A percentile compares a stretch with the other conserved stretches of the same genome.
phyloP scores from a whole-genome alignment of 2,113 vertebrate species.

The Silurus glanis region DNA sequence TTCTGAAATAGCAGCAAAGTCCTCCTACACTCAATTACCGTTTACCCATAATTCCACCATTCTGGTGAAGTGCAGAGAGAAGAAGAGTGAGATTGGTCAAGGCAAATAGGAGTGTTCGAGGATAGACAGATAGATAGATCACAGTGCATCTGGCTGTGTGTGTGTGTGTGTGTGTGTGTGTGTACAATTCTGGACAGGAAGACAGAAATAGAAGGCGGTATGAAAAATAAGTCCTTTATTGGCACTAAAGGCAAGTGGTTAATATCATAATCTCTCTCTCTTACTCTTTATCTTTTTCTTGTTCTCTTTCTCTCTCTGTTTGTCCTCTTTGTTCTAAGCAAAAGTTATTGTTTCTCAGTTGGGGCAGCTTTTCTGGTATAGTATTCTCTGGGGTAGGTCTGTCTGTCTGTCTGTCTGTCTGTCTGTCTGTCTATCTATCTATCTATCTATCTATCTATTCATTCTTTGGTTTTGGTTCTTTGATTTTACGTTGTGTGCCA shows the following conservation, averaged over 20 bases:
- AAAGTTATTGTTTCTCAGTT: no score
- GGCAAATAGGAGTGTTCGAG: conserved; percentile 29
- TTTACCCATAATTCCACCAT: conserved; percentile 30
- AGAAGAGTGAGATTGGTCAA: conserved; percentile 12
- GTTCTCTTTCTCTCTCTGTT: not conserved
- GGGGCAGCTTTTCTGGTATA: not conserved
- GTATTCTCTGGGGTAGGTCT: not conserved
- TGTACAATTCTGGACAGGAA: conserved; percentile 14
- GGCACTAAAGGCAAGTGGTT: not conserved
- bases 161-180: conserved; percentile 25
- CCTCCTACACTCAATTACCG: conserved; percentile 8
- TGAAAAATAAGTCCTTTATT: not conserved
- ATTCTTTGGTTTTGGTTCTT: not conserved
- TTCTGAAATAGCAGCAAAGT: not conserved
- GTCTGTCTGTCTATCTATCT: no score
- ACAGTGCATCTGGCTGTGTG: conserved; percentile 25
- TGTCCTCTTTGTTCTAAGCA: not conserved
- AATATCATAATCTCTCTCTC: not conserved
- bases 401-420: no score
- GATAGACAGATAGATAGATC: conserved; percentile 22
- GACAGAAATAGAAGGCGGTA: not conserved
- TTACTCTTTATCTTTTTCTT: not conserved
- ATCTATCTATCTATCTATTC: no score
- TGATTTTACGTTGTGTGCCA: not conserved
- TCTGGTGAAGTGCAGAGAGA: not conserved